Percentiles rank a stretch among this genome's conserved stretches.
These are phyloP conservation scores for Etheostoma nigrum DNA, from an alignment of 2,797 vertebrate genomes.

Conservation along the genomic window DNA sequence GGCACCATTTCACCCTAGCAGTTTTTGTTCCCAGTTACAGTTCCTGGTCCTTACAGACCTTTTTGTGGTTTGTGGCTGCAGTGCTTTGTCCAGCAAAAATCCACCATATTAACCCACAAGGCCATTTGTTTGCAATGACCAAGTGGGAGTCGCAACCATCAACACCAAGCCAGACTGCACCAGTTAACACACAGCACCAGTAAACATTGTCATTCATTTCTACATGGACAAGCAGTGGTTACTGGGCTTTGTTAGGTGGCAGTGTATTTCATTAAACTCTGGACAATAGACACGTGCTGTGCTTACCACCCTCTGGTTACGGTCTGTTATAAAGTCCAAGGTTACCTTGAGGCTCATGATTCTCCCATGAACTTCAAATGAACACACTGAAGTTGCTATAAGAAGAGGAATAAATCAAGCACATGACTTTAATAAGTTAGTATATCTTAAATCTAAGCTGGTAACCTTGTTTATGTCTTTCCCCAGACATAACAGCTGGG, in stretches of 20 bases:
- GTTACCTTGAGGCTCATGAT: slow-evolving; percentile 1
- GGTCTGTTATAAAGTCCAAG: neutral
- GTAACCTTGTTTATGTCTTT: slow-evolving; percentile 10
- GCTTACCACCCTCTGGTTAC: neutral
- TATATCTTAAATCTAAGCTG: neutral
- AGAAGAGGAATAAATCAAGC: slow-evolving; percentile 3
- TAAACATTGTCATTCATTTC: neutral
- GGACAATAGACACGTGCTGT: neutral
- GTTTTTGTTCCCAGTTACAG: slow-evolving; percentile 63
- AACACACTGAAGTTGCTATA: neutral
- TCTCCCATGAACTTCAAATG: neutral
- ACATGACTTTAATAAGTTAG: slow-evolving; percentile 1
- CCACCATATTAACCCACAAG: slow-evolving; percentile 44
- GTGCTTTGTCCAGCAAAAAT: slow-evolving; percentile 35
- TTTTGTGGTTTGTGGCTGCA: slow-evolving; percentile 51
- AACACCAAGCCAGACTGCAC: slow-evolving; percentile 22
- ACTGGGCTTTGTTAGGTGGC: slow-evolving; percentile 1
- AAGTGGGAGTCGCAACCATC: slow-evolving; percentile 11
- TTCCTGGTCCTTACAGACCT: slow-evolving; percentile 52
- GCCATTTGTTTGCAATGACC: slow-evolving; percentile 48
- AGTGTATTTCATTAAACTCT: slow-evolving; percentile 12
- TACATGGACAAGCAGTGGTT: neutral
- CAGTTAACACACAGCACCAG: neutral
- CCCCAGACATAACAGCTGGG: neutral
- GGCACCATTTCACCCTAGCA: slow-evolving; percentile 37